Evolutionary conservation across 1,140 invertebrate genomes (phyloP), one percentile per base, ranked within the genome.

Genomic region (Habropoda laboriosa): DNA sequence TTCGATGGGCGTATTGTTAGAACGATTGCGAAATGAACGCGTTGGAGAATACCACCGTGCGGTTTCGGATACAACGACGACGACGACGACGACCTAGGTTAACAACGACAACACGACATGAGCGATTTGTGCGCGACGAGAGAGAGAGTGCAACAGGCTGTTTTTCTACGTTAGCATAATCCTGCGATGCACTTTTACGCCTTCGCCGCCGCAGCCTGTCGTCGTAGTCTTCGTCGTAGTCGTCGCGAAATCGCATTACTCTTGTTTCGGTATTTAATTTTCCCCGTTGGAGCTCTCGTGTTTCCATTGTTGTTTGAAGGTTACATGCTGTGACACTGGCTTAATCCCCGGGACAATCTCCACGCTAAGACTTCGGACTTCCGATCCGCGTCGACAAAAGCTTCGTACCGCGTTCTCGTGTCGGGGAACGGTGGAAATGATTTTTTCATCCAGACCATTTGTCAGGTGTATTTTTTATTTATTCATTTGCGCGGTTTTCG

Each of bases 101-200:
- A 72, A 58, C 51, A 16, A 13, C 40, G 18, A 16, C 30, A 4
- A 7, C 24, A 18, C 38, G 3, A n/a, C n/a, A n/a, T n/a, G n/a
- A n/a, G n/a, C n/a, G n/a, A n/a, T n/a, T n/a, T n/a, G n/a, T n/a
- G n/a, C n/a, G n/a, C n/a, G n/a, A n/a, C n/a, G n/a, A n/a, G n/a
- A n/a, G n/a, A n/a, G n/a, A n/a, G n/a, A 12, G 32, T 21, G 72
- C 72, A 73, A 73, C 71, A 73, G 57, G 71, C 71, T 47, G 71
- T 21, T 72, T 40, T 21, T 47, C 55, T 8, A 32, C 42, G 71
- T 49, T 60, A 21, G n/a, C 42, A 47, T 61, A 73, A 73, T 61
- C 60, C 49, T 1, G 6, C n/a, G 42, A 6, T 16, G 45, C 72
- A 66, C 60, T 75, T 75, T 75, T 64, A 40, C 47, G 60, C 38